Percentiles rank a stretch among this genome's conserved stretches.
phyloP scores from a whole-genome alignment of 2,888 invertebrate genomes.

The Thumatha senex region DNA sequence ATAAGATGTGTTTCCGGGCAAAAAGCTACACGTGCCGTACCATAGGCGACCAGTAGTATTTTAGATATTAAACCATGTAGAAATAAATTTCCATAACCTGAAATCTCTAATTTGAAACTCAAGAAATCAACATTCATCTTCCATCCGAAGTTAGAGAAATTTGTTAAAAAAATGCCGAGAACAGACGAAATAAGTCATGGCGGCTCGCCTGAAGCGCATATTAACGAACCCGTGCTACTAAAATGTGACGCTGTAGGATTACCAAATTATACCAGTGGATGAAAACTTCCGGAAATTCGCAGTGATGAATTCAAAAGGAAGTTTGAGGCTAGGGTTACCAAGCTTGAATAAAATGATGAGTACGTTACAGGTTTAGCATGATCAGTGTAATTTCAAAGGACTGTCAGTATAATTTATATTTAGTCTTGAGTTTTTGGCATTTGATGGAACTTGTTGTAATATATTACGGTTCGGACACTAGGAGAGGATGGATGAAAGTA shows the following conservation, averaged over 20 bases:
- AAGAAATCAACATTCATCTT: constrained; percentile 45
- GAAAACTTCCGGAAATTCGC: constrained; percentile 8
- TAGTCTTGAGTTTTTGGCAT: no score
- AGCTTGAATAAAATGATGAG: background rate
- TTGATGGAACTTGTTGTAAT: no score
- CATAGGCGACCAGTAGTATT: no score
- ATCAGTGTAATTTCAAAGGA: background rate
- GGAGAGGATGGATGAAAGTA: no score
- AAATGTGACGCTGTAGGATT: constrained; percentile 27
- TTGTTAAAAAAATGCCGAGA: constrained; percentile 55
- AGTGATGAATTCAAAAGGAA: constrained; percentile 10
- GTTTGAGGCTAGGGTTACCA: constrained; percentile 1
- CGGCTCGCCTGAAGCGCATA: constrained; percentile 49
- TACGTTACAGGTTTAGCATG: background rate
- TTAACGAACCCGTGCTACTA: constrained; percentile 45
- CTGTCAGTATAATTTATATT: background rate
- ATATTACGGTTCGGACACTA: no score
- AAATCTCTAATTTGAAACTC: constrained; percentile 30
- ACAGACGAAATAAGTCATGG: constrained; percentile 47
- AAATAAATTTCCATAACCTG: constrained; percentile 24
- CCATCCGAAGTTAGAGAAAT: constrained; percentile 42
- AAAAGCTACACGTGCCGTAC: no score
- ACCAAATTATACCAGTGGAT: constrained; percentile 20
- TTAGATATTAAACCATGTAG: no score
- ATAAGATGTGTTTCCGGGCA: no score